Evolutionary conservation across 2,113 vertebrate genomes (phyloP).

Genomic region (Montifringilla adamsi): DNA sequence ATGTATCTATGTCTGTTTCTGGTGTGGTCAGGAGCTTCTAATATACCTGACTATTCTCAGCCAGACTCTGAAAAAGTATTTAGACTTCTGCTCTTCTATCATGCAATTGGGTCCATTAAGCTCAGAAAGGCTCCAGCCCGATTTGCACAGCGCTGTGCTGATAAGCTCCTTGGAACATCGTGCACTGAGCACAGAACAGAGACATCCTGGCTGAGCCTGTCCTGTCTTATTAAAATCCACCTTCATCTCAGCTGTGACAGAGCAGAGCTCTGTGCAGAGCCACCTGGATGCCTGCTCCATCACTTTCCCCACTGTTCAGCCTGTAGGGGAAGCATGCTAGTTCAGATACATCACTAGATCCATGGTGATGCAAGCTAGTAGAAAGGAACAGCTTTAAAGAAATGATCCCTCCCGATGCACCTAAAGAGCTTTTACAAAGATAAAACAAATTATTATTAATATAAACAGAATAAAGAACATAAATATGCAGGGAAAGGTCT

Average conservation of each 20-base stretch:
- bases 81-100: background rate
- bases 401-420: background rate
- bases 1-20: background rate
- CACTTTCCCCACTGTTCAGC: background rate
- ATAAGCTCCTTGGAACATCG: background rate
- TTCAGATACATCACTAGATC: background rate
- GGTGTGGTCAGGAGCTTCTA: background rate
- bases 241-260: background rate
- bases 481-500: background rate
- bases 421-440: background rate
- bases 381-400: background rate
- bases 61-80: background rate
- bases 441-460: background rate
- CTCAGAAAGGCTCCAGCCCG: background rate
- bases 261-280: background rate
- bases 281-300: background rate
- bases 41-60: background rate
- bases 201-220: background rate
- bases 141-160: background rate
- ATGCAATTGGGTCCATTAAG: background rate
- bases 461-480: background rate
- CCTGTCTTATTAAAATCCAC: background rate
- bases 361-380: background rate
- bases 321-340: accelerated
- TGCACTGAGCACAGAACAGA: slow-evolving; percentile 8